phyloP scores from a whole-genome alignment of 1,140 invertebrate genomes.

The Megathymus violae region DNA sequence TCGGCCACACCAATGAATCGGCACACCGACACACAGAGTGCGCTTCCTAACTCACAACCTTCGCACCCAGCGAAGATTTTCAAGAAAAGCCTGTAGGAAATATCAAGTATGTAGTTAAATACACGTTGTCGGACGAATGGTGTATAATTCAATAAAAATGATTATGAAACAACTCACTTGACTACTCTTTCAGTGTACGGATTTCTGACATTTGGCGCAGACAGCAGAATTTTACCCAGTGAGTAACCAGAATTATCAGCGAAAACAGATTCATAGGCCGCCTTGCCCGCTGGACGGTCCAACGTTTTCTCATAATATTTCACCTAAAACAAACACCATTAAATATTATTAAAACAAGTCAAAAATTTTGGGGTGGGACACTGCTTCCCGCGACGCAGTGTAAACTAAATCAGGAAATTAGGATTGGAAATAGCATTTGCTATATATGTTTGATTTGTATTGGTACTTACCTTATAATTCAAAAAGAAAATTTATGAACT shows the following conservation, averaged over 20 bases:
- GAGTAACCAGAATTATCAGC: constrained; percentile 85
- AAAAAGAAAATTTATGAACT: no score
- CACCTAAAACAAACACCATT: constrained; percentile 53
- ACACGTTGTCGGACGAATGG: no score
- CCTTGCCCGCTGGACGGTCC: constrained; percentile 90
- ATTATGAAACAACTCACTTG: constrained; percentile 75
- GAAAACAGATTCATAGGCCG: constrained; percentile 93
- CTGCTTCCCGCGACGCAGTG: no score
- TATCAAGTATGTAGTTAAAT: background rate
- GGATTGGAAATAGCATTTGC: no score
- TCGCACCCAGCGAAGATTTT: constrained; percentile 78
- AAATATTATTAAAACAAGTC: constrained; percentile 7
- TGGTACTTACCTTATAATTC: no score
- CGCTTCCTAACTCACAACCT: constrained; percentile 52
- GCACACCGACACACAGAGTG: constrained; percentile 70
- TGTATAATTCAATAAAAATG: no score
- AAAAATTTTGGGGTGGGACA: no score
- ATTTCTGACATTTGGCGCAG: constrained; percentile 86
- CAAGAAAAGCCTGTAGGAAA: constrained; percentile 68
- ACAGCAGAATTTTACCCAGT: constrained; percentile 91
- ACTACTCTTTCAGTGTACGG: constrained; percentile 90
- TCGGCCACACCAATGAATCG: constrained; percentile 72
- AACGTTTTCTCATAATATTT: constrained; percentile 93
- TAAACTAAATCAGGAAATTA: no score
- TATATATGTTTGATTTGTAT: no score